Conservation (phyloP, 2,113 vertebrate genomes). For the Solea solea region DNA sequence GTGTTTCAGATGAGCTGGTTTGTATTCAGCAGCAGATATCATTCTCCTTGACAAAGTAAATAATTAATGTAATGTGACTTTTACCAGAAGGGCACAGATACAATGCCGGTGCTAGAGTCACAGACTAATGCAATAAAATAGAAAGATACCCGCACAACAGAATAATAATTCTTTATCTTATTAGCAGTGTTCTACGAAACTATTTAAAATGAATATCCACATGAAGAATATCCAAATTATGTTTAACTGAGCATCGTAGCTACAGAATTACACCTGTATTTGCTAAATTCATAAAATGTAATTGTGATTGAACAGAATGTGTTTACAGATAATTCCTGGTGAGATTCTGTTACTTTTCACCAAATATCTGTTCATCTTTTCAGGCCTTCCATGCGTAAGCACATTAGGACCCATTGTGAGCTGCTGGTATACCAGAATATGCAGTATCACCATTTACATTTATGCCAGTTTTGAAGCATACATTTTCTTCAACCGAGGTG, state of each 20-base stretch:
- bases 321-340: too few relatives aligned
- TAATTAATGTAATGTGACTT: conserved; percentile 4
- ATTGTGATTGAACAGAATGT: too few relatives aligned
- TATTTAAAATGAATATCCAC: not conserved
- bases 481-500: not conserved
- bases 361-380: too few relatives aligned
- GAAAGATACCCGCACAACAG: not conserved
- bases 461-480: not conserved
- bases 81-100: not conserved
- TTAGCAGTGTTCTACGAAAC: not conserved
- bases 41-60: conserved; percentile 1
- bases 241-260: not conserved
- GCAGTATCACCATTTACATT: not conserved
- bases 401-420: not conserved
- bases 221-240: too few relatives aligned
- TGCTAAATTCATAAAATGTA: too few relatives aligned
- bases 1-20: conserved; percentile 34
- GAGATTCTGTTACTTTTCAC: too few relatives aligned
- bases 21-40: conserved; percentile 17
- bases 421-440: not conserved
- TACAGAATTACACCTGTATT: too few relatives aligned
- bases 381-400: too few relatives aligned
- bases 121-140: not conserved
- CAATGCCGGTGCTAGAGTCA: not conserved
- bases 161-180: not conserved